Evolutionary conservation across 2,113 vertebrate genomes (phyloP).

Genomic region (Esox niger): DNA sequence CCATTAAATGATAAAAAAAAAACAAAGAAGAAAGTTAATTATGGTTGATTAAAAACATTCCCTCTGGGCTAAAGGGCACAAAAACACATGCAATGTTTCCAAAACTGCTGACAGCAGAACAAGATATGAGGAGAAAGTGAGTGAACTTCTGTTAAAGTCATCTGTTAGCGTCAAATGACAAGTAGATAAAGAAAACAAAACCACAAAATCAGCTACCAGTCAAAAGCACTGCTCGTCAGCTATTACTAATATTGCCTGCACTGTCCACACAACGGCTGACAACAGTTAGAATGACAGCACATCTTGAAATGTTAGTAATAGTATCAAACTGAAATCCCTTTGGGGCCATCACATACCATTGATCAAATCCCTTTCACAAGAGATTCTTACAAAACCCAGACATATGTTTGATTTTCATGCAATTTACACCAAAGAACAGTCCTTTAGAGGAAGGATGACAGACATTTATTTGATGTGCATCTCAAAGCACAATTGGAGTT

Average conservation of each 20-base stretch:
- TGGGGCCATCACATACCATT: neutral
- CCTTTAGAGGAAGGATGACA: too few relatives aligned
- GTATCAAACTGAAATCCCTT: neutral
- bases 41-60: neutral
- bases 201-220: neutral
- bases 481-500: too few relatives aligned
- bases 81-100: neutral
- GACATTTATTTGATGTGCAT: too few relatives aligned
- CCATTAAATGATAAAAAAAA: neutral
- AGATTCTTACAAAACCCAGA: neutral
- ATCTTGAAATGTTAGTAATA: too few relatives aligned
- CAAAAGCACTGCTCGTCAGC: neutral
- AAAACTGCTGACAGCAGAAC: neutral
- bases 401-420: neutral
- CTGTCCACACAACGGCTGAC: too few relatives aligned
- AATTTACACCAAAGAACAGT: too few relatives aligned
- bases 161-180: neutral
- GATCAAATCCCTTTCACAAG: neutral
- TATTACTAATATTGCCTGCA: too few relatives aligned
- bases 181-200: neutral
- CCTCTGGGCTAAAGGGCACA: neutral
- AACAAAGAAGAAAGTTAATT: neutral
- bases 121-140: neutral
- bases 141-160: neutral
- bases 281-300: too few relatives aligned